These are phyloP conservation scores for Acholoe squamosa DNA, from an alignment of 2,888 invertebrate genomes.

Conservation along the genomic window DNA sequence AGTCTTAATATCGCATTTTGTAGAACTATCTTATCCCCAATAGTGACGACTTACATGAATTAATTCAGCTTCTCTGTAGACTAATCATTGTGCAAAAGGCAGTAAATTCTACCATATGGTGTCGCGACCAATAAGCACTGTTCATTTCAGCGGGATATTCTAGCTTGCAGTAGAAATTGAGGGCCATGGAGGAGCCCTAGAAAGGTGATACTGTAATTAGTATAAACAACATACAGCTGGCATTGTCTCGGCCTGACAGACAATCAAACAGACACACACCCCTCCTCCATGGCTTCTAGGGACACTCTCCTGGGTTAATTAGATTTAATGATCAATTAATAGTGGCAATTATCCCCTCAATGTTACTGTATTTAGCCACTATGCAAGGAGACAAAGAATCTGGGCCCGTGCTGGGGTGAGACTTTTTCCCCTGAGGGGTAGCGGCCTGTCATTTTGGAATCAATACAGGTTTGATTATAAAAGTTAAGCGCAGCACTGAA, in stretches of 20 bases:
- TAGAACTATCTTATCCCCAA: no score
- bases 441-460: not conserved
- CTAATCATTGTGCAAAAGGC: no score
- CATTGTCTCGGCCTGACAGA: not conserved
- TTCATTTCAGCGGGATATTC: not conserved
- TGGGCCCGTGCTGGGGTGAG: not conserved
- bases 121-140: not conserved
- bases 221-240: not conserved
- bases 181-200: not conserved
- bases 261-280: not conserved
- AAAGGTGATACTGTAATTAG: not conserved
- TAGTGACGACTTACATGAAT: no score
- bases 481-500: not conserved
- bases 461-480: slow-evolving; percentile 24
- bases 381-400: not conserved
- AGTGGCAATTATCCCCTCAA: slow-evolving; percentile 2
- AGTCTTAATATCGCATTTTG: no score
- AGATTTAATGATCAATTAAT: slow-evolving; percentile 41
- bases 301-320: not conserved
- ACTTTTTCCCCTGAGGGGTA: slow-evolving; percentile 8
- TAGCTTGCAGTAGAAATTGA: not conserved
- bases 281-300: not conserved
- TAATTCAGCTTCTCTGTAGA: no score
- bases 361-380: slow-evolving; percentile 36
- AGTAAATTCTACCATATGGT: no score